phyloP scores from a whole-genome alignment of 2,797 vertebrate species.

The Rhodeus uyekii region DNA sequence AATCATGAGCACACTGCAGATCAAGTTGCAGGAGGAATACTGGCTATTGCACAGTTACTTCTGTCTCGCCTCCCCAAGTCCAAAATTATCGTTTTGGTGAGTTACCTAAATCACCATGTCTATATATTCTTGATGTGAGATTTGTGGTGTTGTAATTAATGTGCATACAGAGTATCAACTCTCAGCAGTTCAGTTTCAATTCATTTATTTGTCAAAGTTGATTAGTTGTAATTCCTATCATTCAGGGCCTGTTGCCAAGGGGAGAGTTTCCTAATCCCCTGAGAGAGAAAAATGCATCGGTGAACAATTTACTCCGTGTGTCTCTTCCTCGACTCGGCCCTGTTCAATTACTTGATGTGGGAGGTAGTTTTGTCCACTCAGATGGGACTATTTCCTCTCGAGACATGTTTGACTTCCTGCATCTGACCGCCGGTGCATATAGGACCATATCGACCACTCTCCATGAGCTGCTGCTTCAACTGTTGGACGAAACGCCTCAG shows the following conservation, averaged over 20 bases:
- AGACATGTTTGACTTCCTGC: constrained; percentile 98
- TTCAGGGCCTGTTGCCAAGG: constrained; percentile 90
- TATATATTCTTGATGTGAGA: background rate
- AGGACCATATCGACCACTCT: constrained; percentile 87
- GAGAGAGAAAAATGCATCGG: constrained; percentile 89
- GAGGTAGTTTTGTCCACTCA: constrained; percentile 87
- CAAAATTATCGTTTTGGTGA: constrained; percentile 93
- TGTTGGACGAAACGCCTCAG: constrained; percentile 94
- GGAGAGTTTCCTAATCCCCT: constrained; percentile 93
- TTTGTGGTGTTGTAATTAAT: background rate
- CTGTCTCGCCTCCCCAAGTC: constrained; percentile 86
- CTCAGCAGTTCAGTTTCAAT: background rate
- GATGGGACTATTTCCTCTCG: constrained; percentile 90
- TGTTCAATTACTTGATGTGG: constrained; percentile 87
- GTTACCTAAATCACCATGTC: constrained; percentile 54
- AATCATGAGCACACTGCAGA: constrained; percentile 93
- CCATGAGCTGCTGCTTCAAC: constrained; percentile 95
- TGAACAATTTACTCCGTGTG: constrained; percentile 85
- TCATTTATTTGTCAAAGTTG: background rate
- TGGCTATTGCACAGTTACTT: constrained; percentile 87
- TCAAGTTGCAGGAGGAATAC: constrained; percentile 91
- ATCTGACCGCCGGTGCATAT: constrained; percentile 90
- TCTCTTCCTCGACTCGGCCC: constrained; percentile 84
- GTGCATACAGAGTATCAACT: background rate
- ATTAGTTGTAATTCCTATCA: background rate